phyloP scores from a whole-genome alignment of 2,113 vertebrate genomes.

The Pelodiscus sinensis region DNA sequence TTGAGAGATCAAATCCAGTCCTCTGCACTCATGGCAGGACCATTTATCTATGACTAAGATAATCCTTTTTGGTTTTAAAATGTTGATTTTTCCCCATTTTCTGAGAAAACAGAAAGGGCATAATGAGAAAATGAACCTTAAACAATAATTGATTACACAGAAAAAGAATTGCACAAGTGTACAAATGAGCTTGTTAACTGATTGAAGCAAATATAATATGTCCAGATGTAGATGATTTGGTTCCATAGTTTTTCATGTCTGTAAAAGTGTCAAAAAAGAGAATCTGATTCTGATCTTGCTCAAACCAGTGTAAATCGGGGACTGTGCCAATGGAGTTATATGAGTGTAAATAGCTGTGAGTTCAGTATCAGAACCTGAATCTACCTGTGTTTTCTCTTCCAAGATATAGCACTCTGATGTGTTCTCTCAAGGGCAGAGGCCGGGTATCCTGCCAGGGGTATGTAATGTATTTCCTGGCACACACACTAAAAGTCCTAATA shows the following conservation, averaged over 20 bases:
- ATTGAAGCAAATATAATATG: neutral
- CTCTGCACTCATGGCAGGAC: too few relatives aligned
- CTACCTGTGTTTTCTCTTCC: neutral
- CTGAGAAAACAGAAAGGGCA: neutral
- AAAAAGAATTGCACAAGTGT: neutral
- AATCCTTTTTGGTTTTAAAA: neutral
- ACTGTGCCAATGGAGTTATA: neutral
- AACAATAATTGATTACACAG: neutral
- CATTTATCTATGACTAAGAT: neutral
- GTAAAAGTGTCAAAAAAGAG: neutral
- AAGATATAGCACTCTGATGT: neutral
- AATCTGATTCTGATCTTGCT: constrained; percentile 7
- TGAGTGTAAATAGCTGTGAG: neutral
- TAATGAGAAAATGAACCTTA: neutral
- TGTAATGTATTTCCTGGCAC: constrained; percentile 1
- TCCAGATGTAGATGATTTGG: neutral
- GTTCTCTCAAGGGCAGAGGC: neutral
- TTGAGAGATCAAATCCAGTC: too few relatives aligned
- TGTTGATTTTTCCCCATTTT: neutral
- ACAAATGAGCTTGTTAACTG: neutral
- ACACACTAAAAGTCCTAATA: neutral
- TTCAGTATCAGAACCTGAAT: neutral
- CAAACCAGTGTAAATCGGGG: constrained; percentile 1
- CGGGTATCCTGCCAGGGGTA: neutral
- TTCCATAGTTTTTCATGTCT: neutral